phyloP scores from a whole-genome alignment of 2,888 invertebrate genomes.

The Hypercompe scribonia region DNA sequence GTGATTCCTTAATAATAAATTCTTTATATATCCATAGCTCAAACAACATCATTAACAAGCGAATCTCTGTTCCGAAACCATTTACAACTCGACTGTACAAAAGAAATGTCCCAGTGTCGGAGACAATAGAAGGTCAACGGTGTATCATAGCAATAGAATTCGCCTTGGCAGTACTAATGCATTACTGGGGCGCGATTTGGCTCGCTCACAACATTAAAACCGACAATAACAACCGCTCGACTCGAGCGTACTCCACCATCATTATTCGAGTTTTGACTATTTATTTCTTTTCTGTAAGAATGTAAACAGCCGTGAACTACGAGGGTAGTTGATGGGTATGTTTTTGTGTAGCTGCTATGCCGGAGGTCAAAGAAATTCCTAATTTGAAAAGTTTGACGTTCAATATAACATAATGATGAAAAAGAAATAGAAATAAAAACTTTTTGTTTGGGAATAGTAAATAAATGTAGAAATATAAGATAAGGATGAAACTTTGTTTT shows the following conservation, averaged over 20 bases:
- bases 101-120: conserved; percentile 68
- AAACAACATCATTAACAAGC: conserved; percentile 18
- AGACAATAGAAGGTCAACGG: conserved; percentile 81
- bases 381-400: conserved; percentile 13
- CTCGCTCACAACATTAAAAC: conserved; percentile 71
- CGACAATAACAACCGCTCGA: conserved; percentile 53
- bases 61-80: conserved; percentile 14
- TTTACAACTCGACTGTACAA: conserved; percentile 44
- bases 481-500: not conserved
- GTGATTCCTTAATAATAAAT: not conserved
- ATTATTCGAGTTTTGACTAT: conserved; percentile 48
- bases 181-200: conserved; percentile 73
- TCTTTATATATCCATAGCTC: not conserved
- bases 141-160: conserved; percentile 81
- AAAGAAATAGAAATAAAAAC: conserved; percentile 3
- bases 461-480: not conserved
- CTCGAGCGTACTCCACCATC: conserved; percentile 41
- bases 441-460: not conserved
- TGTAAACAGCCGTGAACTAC: conserved; percentile 39
- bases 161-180: conserved; percentile 77
- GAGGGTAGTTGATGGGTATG: conserved; percentile 31
- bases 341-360: conserved; percentile 27
- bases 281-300: conserved; percentile 38
- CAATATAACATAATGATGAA: not conserved
- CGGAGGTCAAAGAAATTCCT: conserved; percentile 27